These are phyloP conservation scores for Caenorhabditis remanei DNA, from an alignment of 1,140 invertebrate genomes.

Conservation along the genomic window DNA sequence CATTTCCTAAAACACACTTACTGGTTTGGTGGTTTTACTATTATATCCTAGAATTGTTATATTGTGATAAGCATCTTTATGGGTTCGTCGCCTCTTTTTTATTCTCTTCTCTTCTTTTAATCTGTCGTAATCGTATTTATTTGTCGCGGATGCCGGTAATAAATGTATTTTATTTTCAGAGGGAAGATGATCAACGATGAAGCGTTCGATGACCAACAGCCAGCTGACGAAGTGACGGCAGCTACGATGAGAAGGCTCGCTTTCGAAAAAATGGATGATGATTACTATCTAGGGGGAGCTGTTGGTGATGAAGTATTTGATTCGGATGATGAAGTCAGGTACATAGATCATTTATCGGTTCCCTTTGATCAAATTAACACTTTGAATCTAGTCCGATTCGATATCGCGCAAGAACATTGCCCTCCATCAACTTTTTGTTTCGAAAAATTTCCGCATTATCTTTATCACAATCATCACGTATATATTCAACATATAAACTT, in stretches of 20 bases:
- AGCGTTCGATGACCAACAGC: constrained; percentile 39
- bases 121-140: background rate
- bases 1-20: background rate
- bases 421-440: background rate
- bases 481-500: background rate
- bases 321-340: constrained; percentile 55
- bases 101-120: background rate
- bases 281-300: constrained; percentile 50
- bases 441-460: too few relatives aligned
- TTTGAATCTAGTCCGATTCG: too few relatives aligned
- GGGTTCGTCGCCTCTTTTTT: background rate
- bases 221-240: constrained; percentile 17
- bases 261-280: constrained; percentile 59
- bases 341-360: background rate
- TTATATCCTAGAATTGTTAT: background rate
- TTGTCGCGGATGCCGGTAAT: constrained; percentile 20
- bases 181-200: constrained; percentile 46
- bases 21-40: background rate
- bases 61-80: constrained; percentile 48
- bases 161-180: constrained; percentile 46
- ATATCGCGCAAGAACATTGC: background rate
- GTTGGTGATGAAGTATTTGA: constrained; percentile 30
- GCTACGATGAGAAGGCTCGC: constrained; percentile 39
- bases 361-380: background rate
- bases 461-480: background rate